Evolutionary conservation across 2,888 invertebrate species (phyloP), one percentile per base, ranked within the genome.

Genomic region (Isotomurus palustris): DNA sequence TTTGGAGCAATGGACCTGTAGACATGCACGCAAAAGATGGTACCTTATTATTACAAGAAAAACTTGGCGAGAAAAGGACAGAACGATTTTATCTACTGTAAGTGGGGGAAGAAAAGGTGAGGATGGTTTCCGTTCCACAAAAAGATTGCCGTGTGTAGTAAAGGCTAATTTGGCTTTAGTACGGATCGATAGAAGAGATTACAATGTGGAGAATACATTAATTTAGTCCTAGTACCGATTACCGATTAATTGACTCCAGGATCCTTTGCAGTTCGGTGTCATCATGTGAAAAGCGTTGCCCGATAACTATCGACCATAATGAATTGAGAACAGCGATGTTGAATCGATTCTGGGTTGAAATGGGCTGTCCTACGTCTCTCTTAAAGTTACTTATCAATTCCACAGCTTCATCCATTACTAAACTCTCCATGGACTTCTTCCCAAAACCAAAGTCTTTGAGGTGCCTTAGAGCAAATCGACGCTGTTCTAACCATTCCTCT

Each of bases 371-470:
- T 2, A 21, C 45, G 17, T 69, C 64, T 28, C 52, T 60, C 21
- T 51, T 50, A 24, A 66, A 58, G 1, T 47, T 45, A 24, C 52
- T 50, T 12, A 68, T 50, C 0, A 68, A 40, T n/a, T 64, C 66
- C 1, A 41, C 28, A 1, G 59, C 57, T 52, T 68, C 68, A 25
- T 66, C 66, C 56, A 62, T 40, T 6, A 68, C 51, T 6, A 68
- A 40, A 38, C 10, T 61, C 49, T 68, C 68, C 64, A 68, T 68
- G 8, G 59, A 59, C 27, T 56, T 50, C 25, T 56, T 64, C 1
- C 68, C 68, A 45, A 68, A 66, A 1, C 66, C 68, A 29, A 64
- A 66, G 25, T 68, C 68, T 32, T 38, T 53, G 2, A 68, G 40
- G 14, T 60, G 48, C 14, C 62, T 48, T 5, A 64, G 12, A 0